Evolutionary conservation across 2,888 invertebrate species (phyloP), one percentile per base, ranked within the genome.

Genomic region (Lissonota sp.): DNA sequence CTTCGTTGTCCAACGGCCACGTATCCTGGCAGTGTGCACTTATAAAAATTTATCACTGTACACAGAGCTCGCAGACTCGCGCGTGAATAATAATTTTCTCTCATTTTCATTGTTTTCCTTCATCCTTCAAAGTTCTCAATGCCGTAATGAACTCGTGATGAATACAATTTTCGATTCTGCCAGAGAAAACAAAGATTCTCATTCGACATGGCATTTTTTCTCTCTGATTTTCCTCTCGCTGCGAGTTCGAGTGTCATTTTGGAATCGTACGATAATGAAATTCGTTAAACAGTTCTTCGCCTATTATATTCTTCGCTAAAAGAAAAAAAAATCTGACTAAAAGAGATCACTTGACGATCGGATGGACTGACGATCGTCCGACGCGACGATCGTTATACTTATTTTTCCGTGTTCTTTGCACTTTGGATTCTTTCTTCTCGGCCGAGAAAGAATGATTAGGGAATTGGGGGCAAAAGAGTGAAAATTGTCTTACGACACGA

Each of bases 161-260:
- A 26, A 3, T 26, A 26, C 26, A 26, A 26, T 26, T 26, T 26
- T 26, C 26, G 26, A 26, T 26, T 26, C 26, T 26, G 1, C 26
- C 26, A 26, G 26, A 26, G 26, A 26, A 26, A 26, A 26, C 26
- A 26, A 26, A 26, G 26, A 26, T 26, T 26, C 26, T 26, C 26
- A 26, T 26, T 26, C 26, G 26, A 26, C 26, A 3, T 2, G 26
- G 26, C 26, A 26, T 26, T 26, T 26, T 26, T 26, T 26, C 26
- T 26, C 26, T 26, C 26, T 26, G 1, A 26, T 26, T n/a, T n/a
- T n/a, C n/a, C n/a, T n/a, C n/a, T n/a, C 87, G 89, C 88, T 88
- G 85, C 85, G 86, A 89, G 88, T 86, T 89, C 87, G 88, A 89
- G 87, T 88, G 86, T 86, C 84, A 73, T 83, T 85, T 85, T 67